Evolutionary conservation across 2,888 invertebrate species (phyloP).

Genomic region (Barypeithes pellucidus): DNA sequence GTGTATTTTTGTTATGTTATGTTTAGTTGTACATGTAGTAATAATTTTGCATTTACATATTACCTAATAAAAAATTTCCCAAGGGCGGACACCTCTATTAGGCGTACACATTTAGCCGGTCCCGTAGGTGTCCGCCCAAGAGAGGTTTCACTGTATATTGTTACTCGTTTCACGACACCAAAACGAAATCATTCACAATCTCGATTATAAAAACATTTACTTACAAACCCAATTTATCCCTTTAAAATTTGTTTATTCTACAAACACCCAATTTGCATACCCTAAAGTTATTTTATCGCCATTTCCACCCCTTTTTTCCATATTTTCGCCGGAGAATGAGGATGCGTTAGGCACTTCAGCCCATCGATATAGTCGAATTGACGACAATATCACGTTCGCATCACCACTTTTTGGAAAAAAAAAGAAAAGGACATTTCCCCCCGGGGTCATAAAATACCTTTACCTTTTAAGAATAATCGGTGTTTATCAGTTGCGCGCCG

Average conservation of each 20-base stretch:
- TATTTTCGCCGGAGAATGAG: conserved; percentile 10
- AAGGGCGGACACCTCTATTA: too few relatives aligned
- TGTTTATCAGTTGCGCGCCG: too few relatives aligned
- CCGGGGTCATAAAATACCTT: conserved; percentile 16
- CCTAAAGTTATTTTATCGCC: conserved; percentile 16
- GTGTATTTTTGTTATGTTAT: too few relatives aligned
- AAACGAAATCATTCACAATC: too few relatives aligned
- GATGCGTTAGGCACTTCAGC: conserved; percentile 18
- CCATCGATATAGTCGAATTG: conserved; percentile 19
- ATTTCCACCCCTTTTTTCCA: conserved; percentile 26
- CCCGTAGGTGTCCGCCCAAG: too few relatives aligned
- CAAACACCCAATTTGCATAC: conserved; percentile 12
- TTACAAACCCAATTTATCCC: conserved; percentile 37
- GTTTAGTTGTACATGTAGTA: too few relatives aligned
- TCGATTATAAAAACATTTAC: conserved; percentile 24
- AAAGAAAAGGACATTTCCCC: conserved; percentile 20
- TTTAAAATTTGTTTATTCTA: conserved; percentile 40
- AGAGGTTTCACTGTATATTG: too few relatives aligned
- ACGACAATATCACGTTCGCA: conserved; percentile 31
- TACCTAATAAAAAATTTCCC: too few relatives aligned
- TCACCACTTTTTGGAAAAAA: conserved; percentile 25
- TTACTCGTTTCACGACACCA: too few relatives aligned
- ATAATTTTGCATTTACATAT: too few relatives aligned
- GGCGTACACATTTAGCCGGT: too few relatives aligned
- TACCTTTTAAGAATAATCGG: neutral